Evolutionary conservation across 2,797 vertebrate species (phyloP).

Genomic region (Australoheros facetus): DNA sequence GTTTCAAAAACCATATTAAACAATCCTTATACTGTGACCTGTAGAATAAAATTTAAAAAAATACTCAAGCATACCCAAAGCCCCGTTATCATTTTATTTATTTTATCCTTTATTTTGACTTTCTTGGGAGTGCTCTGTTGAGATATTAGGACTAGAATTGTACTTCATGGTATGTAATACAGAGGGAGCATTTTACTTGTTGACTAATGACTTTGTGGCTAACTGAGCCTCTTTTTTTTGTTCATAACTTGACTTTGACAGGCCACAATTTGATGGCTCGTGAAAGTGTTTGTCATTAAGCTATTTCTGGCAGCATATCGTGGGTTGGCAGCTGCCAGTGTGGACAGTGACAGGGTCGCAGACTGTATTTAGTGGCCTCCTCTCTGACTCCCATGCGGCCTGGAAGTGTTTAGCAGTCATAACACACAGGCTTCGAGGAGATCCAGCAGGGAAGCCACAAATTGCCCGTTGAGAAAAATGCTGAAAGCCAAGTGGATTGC

Average conservation of each 20-base stretch:
- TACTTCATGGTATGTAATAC: constrained; percentile 17
- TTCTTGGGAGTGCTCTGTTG: constrained; percentile 21
- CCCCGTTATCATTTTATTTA: constrained; percentile 62
- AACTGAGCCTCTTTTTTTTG: constrained; percentile 58
- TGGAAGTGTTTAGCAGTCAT: constrained; percentile 78
- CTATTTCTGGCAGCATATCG: constrained; percentile 66
- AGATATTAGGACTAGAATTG: constrained; percentile 43
- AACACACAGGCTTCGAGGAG: constrained; percentile 75
- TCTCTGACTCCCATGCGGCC: constrained; percentile 64
- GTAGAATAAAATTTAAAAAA: constrained; percentile 54
- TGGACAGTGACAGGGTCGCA: constrained; percentile 65
- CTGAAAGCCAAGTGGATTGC: constrained; percentile 78
- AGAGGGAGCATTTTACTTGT: constrained; percentile 43
- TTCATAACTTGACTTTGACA: constrained; percentile 62
- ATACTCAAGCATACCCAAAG: constrained; percentile 61
- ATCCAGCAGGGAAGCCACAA: constrained; percentile 78
- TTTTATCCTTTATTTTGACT: constrained; percentile 37
- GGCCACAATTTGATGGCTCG: constrained; percentile 67
- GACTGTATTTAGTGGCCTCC: constrained; percentile 74
- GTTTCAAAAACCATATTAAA: constrained; percentile 61
- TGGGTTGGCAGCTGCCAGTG: constrained; percentile 72
- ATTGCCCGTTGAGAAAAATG: constrained; percentile 78
- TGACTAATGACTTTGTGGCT: constrained; percentile 62
- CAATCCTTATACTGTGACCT: constrained; percentile 62
- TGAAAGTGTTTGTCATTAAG: constrained; percentile 71